These are phyloP conservation scores for Indri indri DNA, from an alignment of 2,113 vertebrate species.

Conservation along the genomic window DNA sequence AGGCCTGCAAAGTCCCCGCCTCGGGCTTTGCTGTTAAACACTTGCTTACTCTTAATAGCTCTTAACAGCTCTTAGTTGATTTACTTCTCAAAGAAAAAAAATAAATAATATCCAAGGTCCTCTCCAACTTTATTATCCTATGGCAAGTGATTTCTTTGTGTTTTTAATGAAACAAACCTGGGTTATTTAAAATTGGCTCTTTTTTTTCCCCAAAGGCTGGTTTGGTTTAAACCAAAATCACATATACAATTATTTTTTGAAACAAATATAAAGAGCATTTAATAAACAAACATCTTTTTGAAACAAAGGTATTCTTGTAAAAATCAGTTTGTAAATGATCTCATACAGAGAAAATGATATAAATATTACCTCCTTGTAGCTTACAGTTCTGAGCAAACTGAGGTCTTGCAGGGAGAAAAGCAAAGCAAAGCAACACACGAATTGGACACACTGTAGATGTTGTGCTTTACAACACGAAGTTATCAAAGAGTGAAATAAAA, in stretches of 20 bases:
- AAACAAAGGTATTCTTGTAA: background rate
- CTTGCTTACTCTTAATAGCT: background rate
- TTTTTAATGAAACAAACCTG: background rate
- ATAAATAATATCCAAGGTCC: background rate
- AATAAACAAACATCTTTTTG: background rate
- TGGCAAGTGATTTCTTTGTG: background rate
- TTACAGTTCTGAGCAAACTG: fast-evolving
- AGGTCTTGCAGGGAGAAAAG: background rate
- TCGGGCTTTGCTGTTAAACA: background rate
- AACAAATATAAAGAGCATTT: background rate
- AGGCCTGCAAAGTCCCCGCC: background rate
- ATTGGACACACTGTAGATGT: fast-evolving
- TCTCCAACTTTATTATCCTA: background rate
- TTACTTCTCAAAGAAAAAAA: background rate
- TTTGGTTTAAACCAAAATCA: background rate
- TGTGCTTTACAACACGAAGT: background rate
- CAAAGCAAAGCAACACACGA: background rate
- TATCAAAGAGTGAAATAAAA: background rate
- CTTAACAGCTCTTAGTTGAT: background rate
- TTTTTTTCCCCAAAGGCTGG: background rate
- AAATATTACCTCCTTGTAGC: background rate
- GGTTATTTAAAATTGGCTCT: background rate
- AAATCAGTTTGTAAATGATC: background rate
- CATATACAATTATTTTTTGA: background rate
- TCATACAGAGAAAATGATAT: background rate